Evolutionary conservation across 2,888 invertebrate species (phyloP).

Genomic region (Eueremaeus valkanovi): DNA sequence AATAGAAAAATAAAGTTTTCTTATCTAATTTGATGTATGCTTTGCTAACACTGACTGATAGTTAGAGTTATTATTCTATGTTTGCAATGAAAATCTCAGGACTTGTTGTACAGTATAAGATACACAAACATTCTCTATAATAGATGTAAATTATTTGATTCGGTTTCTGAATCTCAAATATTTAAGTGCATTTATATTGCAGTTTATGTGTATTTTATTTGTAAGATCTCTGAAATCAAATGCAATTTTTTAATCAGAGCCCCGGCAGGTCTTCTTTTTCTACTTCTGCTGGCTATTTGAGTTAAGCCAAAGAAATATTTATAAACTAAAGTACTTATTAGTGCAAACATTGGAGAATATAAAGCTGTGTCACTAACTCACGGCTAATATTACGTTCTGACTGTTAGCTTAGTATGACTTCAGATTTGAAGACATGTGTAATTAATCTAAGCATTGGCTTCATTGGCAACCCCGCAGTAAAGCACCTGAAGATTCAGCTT

Average conservation of each 20-base stretch:
- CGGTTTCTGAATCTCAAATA: too few relatives aligned
- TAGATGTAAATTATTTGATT: too few relatives aligned
- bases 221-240: too few relatives aligned
- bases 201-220: too few relatives aligned
- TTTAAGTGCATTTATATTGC: too few relatives aligned
- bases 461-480: neutral
- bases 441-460: constrained; percentile 4
- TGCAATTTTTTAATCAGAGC: neutral
- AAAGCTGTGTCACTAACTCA: neutral
- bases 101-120: too few relatives aligned
- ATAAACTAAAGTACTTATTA: neutral
- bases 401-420: neutral
- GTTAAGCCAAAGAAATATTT: neutral
- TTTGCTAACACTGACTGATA: too few relatives aligned
- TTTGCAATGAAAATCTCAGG: too few relatives aligned
- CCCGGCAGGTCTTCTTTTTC: neutral
- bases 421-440: constrained; percentile 3
- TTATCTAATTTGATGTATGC: too few relatives aligned
- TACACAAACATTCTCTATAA: too few relatives aligned
- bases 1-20: neutral
- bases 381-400: neutral
- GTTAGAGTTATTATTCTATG: too few relatives aligned
- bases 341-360: neutral
- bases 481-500: neutral
- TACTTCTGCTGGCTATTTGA: too few relatives aligned